Conservation (phyloP, 2,888 invertebrate species). For the Meandrusa payeni region DNA sequence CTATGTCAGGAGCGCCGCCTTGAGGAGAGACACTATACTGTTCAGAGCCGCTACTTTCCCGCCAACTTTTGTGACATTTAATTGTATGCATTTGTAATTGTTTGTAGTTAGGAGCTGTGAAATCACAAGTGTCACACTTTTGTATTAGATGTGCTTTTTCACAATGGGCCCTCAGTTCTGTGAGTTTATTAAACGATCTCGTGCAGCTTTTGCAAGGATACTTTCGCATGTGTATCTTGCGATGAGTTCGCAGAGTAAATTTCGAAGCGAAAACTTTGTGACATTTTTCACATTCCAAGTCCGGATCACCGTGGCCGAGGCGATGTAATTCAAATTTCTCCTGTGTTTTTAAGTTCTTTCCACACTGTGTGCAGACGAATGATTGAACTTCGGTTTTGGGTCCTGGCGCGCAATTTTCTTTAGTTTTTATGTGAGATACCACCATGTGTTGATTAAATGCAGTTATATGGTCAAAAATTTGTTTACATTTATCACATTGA, state of each 20-base stretch:
- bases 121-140: slow-evolving; percentile 49
- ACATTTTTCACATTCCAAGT: slow-evolving; percentile 65
- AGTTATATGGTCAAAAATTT: slow-evolving; percentile 57
- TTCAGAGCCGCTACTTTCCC: slow-evolving; percentile 30
- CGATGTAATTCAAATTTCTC: slow-evolving; percentile 62
- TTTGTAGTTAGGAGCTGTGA: slow-evolving; percentile 33
- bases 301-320: slow-evolving; percentile 66
- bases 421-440: slow-evolving; percentile 39
- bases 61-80: slow-evolving; percentile 28
- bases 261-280: slow-evolving; percentile 71
- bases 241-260: slow-evolving; percentile 61
- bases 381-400: slow-evolving; percentile 35
- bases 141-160: slow-evolving; percentile 48
- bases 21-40: slow-evolving; percentile 34
- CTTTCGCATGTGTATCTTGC: slow-evolving; percentile 58
- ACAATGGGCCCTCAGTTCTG: slow-evolving; percentile 45
- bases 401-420: slow-evolving; percentile 22
- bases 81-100: slow-evolving; percentile 42
- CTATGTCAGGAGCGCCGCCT: slow-evolving; percentile 16
- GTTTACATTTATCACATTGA: slow-evolving; percentile 68
- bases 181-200: slow-evolving; percentile 43
- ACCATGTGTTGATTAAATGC: slow-evolving; percentile 60
- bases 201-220: slow-evolving; percentile 51
- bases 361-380: slow-evolving; percentile 60
- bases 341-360: slow-evolving; percentile 55